Evolutionary conservation across 2,113 vertebrate genomes (phyloP), one percentile per base, ranked within the genome.

Genomic region (Chaetorhynchus papuensis): DNA sequence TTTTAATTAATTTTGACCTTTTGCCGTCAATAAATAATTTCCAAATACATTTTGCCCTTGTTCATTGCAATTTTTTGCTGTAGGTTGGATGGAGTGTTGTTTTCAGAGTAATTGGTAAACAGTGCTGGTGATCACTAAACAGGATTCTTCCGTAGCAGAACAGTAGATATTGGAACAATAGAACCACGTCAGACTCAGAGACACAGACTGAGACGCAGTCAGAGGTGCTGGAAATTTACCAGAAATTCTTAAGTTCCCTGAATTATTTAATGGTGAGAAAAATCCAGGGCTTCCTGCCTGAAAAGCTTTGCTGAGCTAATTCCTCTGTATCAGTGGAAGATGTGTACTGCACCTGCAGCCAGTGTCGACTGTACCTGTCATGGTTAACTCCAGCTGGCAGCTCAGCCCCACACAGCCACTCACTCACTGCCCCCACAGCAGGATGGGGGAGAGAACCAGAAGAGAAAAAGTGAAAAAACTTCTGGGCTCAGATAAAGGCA

Each of bases 1-100:
- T 79, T 74, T 69, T 65, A 74, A 92, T 63, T 77, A 37, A 70
- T 74, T 84, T 85, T 85, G 37, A 78, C 9, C 16, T 88, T 74
- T 79, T 66, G 20, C 39, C 9, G 4, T 87, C 64, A 90, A 65
- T 49, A 94, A 69, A 78, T 77, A 69, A 44, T 78, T 87, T 81
- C 10, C 15, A 84, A 81, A 87, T 87, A 64, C 5, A 52, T 77
- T 77, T 81, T 83, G 6, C 20, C 44, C 23, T 77, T 54, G 10
- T 52, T 81, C 37, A 24, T 11, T 37, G 35, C 10, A 44, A 60
- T 27, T 70, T 94, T 78, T 75, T 60, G 16, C 44, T 42, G 6
- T n/a, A 65, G 50, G 33, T 10, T 83, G 24, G 17, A 39, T 75
- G 37, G 74, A 83, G 13, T 37, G 17, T 11, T 76, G 31, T 52